phyloP scores from a whole-genome alignment of 1,140 invertebrate genomes.

The Latrodectus geometricus region DNA sequence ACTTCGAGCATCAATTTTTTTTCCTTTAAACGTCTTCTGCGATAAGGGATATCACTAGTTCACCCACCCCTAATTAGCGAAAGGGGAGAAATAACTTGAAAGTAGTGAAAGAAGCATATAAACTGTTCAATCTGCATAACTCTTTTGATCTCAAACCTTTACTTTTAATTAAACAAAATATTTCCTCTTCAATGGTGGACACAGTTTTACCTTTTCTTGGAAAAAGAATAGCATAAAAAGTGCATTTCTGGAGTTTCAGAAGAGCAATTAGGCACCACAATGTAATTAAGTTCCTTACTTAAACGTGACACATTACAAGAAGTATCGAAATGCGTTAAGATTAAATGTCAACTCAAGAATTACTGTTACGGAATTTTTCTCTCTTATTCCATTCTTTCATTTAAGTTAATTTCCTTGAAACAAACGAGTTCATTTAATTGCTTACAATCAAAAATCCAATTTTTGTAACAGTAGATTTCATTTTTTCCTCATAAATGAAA shows the following conservation, averaged over 20 bases:
- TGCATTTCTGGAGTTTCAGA: constrained; percentile 29
- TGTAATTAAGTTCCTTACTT: constrained; percentile 60
- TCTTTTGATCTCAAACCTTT: constrained; percentile 29
- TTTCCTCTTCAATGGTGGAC: constrained; percentile 6
- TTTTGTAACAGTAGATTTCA: background rate
- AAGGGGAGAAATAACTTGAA: background rate
- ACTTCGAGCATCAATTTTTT: background rate
- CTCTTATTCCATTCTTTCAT: background rate
- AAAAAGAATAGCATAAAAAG: constrained; percentile 3
- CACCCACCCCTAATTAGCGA: constrained; percentile 22
- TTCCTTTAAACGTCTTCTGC: background rate
- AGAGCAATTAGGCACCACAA: constrained; percentile 41
- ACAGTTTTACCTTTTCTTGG: background rate
- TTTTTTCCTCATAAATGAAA: no score
- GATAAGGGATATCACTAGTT: constrained; percentile 33
- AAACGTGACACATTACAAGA: constrained; percentile 52
- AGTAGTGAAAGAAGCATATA: background rate
- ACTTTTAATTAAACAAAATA: constrained; percentile 62
- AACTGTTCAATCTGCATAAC: constrained; percentile 34
- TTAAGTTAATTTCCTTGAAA: background rate
- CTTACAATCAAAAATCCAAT: constrained; percentile 42
- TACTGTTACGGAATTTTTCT: constrained; percentile 18
- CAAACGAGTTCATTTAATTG: constrained; percentile 28
- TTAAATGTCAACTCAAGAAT: constrained; percentile 59
- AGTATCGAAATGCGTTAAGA: constrained; percentile 59